These are phyloP conservation scores for Rostratula benghalensis DNA, from an alignment of 2,113 vertebrate species.

Conservation along the genomic window DNA sequence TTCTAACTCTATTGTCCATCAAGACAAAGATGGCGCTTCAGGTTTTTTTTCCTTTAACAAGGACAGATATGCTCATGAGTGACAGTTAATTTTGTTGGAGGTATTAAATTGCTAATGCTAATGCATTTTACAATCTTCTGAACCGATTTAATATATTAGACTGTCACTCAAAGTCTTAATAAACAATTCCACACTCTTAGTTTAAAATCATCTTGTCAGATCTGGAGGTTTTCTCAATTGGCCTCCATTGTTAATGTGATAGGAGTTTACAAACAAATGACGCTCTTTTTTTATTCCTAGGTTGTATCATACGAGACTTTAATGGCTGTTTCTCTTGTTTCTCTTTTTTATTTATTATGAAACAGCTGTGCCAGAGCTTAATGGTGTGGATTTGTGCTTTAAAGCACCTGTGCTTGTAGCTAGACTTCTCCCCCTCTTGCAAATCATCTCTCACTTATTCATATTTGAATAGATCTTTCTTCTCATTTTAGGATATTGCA, in stretches of 20 bases:
- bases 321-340: constrained; percentile 58
- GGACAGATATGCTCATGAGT: constrained; percentile 76
- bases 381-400: neutral
- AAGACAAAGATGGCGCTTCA: constrained; percentile 54
- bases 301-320: constrained; percentile 44
- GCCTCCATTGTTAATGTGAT: constrained; percentile 63
- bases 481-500: constrained; percentile 34
- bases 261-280: constrained; percentile 76
- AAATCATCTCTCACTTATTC: constrained; percentile 38
- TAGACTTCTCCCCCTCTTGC: constrained; percentile 20
- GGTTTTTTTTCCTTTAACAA: constrained; percentile 66
- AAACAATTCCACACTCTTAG: constrained; percentile 75
- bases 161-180: constrained; percentile 82
- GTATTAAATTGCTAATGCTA: constrained; percentile 83
- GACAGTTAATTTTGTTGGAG: constrained; percentile 83
- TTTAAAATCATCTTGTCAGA: constrained; percentile 75
- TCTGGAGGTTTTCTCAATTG: constrained; percentile 66
- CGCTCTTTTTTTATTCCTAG: constrained; percentile 23
- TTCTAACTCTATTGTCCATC: constrained; percentile 61
- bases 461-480: constrained; percentile 34
- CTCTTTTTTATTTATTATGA: constrained; percentile 61
- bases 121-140: constrained; percentile 81
- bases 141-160: constrained; percentile 83
- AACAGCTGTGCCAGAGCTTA: constrained; percentile 20
- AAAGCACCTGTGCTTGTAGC: constrained; percentile 58